phyloP scores from a whole-genome alignment of 2,113 vertebrate genomes.

The Anseranas semipalmata region DNA sequence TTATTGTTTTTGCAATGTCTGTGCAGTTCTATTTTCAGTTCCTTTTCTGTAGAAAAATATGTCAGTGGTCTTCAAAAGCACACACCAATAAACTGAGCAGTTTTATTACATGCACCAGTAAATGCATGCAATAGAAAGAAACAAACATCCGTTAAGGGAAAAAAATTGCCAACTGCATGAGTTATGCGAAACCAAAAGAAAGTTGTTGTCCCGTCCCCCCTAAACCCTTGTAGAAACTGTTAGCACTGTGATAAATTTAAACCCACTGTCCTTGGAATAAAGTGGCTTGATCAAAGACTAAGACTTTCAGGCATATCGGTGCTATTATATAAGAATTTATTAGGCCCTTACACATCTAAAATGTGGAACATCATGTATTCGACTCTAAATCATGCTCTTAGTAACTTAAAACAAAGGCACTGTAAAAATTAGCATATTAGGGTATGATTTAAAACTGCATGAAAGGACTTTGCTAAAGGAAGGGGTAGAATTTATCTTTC shows the following conservation, averaged over 20 bases:
- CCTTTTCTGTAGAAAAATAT: conserved; percentile 5
- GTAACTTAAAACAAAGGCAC: neutral
- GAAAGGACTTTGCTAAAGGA: neutral
- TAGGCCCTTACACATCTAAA: neutral
- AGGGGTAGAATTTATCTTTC: neutral
- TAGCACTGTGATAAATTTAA: conserved; percentile 11
- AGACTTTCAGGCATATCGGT: neutral
- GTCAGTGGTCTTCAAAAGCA: neutral
- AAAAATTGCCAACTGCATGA: neutral
- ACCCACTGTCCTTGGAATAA: neutral
- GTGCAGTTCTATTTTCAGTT: conserved; percentile 34
- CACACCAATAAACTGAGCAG: neutral
- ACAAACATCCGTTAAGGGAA: neutral
- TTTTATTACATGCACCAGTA: neutral
- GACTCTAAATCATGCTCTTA: neutral
- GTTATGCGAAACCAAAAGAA: neutral
- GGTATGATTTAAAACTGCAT: neutral
- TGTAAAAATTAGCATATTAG: neutral
- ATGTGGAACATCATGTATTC: neutral
- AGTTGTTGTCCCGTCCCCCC: neutral
- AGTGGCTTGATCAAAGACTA: conserved; percentile 28
- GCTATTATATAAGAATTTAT: neutral
- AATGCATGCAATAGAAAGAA: neutral
- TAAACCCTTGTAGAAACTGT: neutral
- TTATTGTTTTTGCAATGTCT: neutral